These are phyloP conservation scores for Helicoverpa assulta DNA, from an alignment of 2,888 invertebrate genomes.

Conservation along the genomic window DNA sequence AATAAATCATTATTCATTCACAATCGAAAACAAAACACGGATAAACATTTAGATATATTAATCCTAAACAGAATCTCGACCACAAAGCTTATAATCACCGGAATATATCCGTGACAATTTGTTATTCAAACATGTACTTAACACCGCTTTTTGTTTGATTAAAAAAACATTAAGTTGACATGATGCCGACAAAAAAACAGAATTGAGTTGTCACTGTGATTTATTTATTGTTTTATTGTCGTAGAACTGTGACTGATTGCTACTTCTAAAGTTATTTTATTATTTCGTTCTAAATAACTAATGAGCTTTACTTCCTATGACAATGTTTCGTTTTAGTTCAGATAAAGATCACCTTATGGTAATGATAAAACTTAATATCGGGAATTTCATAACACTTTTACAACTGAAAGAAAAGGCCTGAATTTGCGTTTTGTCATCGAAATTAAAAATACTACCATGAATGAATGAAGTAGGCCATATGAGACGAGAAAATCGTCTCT, in stretches of 20 bases:
- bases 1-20: not conserved
- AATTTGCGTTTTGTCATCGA: no score
- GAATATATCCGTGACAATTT: slow-evolving; percentile 34
- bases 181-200: slow-evolving; percentile 32
- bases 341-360: not conserved
- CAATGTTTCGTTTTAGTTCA: not conserved
- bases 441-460: no score
- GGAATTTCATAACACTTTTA: no score
- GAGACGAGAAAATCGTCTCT: not conserved
- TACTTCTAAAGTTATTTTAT: slow-evolving; percentile 13
- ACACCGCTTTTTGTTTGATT: slow-evolving; percentile 41
- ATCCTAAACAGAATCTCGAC: slow-evolving; percentile 23
- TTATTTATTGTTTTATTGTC: slow-evolving; percentile 38
- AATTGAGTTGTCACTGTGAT: slow-evolving; percentile 38
- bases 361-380: no score
- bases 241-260: slow-evolving; percentile 37
- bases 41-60: slow-evolving; percentile 17
- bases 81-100: slow-evolving; percentile 26
- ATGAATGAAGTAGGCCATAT: not conserved
- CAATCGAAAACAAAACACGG: slow-evolving; percentile 22
- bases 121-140: slow-evolving; percentile 31
- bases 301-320: not conserved
- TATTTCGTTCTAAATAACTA: not conserved
- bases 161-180: slow-evolving; percentile 36
- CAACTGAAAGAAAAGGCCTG: no score